phyloP scores from a whole-genome alignment of 1,140 invertebrate species.

The Ladona fulva region DNA sequence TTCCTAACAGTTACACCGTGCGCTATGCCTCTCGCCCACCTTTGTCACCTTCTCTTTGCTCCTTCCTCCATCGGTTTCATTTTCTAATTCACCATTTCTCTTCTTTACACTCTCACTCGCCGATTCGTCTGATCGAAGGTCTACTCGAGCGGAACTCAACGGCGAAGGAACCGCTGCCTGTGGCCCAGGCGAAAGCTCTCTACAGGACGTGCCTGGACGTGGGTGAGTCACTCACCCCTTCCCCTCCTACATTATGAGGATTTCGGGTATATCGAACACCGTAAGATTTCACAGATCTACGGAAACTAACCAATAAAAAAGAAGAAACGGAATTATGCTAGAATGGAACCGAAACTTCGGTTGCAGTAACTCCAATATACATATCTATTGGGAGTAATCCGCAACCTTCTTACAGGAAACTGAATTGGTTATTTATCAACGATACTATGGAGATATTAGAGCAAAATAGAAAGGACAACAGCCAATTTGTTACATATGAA shows the following conservation, averaged over 20 bases:
- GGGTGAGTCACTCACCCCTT: conserved; percentile 35
- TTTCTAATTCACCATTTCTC: conserved; percentile 12
- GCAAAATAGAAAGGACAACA: too few species aligned
- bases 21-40: neutral
- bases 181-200: conserved; percentile 47
- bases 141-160: conserved; percentile 44
- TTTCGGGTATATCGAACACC: too few species aligned
- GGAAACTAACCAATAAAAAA: too few species aligned
- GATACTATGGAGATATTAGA: too few species aligned
- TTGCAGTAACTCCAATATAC: too few species aligned
- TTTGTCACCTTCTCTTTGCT: neutral
- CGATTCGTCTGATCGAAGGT: conserved; percentile 22
- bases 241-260: neutral
- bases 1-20: neutral
- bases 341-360: too few species aligned
- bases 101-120: neutral
- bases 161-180: conserved; percentile 36
- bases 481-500: too few species aligned
- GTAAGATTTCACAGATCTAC: too few species aligned
- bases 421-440: too few species aligned
- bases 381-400: too few species aligned
- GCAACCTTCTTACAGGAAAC: too few species aligned
- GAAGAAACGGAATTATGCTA: too few species aligned
- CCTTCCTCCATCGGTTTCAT: neutral
- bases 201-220: conserved; percentile 56